These are phyloP conservation scores for Masticophis lateralis DNA, from an alignment of 2,797 vertebrate species.

Conservation along the genomic window DNA sequence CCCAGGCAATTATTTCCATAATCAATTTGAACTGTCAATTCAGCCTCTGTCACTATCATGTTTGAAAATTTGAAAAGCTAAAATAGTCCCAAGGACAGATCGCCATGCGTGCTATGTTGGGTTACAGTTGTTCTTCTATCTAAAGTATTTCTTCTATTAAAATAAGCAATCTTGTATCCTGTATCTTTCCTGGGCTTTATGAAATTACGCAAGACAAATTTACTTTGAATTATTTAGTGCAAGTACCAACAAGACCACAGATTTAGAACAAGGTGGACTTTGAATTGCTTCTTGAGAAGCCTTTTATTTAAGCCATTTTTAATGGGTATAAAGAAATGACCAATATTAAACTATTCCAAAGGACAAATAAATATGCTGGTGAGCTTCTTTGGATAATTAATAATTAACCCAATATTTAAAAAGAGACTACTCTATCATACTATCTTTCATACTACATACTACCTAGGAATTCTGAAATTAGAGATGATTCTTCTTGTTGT, in stretches of 20 bases:
- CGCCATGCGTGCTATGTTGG: neutral
- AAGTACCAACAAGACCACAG: neutral
- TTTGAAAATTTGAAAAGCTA: constrained; percentile 23
- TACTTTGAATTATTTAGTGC: neutral
- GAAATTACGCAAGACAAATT: neutral
- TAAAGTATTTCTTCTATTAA: neutral
- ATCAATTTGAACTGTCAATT: neutral
- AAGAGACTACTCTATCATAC: neutral
- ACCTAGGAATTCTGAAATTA: neutral
- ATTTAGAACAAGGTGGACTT: neutral
- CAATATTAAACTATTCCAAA: neutral
- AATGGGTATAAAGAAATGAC: neutral
- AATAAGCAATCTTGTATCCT: neutral
- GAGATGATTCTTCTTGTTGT: no score
- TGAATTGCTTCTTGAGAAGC: neutral
- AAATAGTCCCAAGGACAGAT: neutral
- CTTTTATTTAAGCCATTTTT: neutral
- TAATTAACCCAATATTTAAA: neutral
- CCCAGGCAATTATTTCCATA: neutral
- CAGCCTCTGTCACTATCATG: constrained; percentile 51
- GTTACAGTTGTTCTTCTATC: neutral
- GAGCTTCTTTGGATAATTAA: neutral
- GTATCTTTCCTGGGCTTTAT: neutral
- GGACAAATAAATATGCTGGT: neutral
- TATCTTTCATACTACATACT: neutral